A percentile compares a stretch with the other conserved stretches of the same genome.
Evolutionary conservation across 2,797 vertebrate genomes (phyloP).

Genomic region (Ciconia nigra): DNA sequence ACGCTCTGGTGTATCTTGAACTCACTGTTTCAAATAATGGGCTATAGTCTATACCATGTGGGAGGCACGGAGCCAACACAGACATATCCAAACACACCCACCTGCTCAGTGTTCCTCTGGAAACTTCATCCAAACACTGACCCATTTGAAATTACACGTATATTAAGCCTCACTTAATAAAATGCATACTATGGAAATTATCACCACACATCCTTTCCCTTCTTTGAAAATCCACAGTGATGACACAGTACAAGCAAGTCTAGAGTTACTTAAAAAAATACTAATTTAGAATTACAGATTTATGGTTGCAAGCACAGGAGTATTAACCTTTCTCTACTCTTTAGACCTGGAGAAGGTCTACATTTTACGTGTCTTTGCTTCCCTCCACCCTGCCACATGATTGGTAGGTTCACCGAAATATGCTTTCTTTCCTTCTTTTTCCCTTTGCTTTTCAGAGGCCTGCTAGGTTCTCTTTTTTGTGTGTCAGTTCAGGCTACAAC

Average conservation of each 20-base stretch:
- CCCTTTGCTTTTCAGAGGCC: conserved; percentile 35
- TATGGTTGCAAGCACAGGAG: background rate
- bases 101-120: background rate
- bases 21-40: background rate
- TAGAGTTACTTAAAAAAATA: background rate
- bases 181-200: conserved; percentile 46
- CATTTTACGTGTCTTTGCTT: background rate
- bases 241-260: background rate
- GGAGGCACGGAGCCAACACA: background rate
- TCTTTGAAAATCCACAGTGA: conserved; percentile 26
- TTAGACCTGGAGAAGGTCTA: conserved; percentile 9
- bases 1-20: background rate
- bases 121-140: background rate
- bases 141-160: background rate
- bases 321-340: conserved; percentile 47
- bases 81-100: background rate
- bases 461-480: conserved; percentile 44
- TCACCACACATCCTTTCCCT: background rate
- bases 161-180: conserved; percentile 44
- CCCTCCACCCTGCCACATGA: background rate
- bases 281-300: background rate
- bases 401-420: background rate
- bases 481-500: conserved; percentile 69
- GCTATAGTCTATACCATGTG: background rate
- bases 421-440: conserved; percentile 27